Evolutionary conservation across 2,797 vertebrate species (phyloP), one percentile per base, ranked within the genome.

Genomic region (Gobionotothen gibberifrons): DNA sequence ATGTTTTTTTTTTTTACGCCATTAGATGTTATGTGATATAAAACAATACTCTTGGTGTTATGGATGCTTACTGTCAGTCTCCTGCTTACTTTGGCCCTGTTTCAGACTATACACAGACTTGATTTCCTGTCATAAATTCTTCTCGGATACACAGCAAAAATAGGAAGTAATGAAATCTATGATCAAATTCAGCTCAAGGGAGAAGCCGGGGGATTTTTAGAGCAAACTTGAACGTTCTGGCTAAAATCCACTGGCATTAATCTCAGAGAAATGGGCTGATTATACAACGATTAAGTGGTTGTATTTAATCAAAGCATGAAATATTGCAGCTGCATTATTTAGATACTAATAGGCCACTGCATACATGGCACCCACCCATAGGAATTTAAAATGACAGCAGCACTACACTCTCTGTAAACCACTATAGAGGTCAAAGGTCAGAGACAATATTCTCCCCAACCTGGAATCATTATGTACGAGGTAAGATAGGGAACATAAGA

Each of bases 61-160:
- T 57, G 61, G 22, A 69, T 63, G 52, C 61, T 56, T 9, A 29
- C 58, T 51, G 65, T 68, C 65, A 65, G 40, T 61, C 69, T 42
- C 46, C 10, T 46, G 66, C 54, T 71, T 64, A 21, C 43, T 74
- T 76, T 78, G 78, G 62, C 72, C 64, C 21, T 2, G 29, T 39
- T 62, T 61, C 51, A 75, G 42, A 58, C 58, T 26, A 26, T 21
- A 52, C 62, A 49, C 32, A 57, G 53, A 70, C 66, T 73, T 54
- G 78, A 84, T 89, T 87, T 86, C 81, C 87, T 76, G 74, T 65
- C 61, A 62, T 73, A 69, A 83, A 81, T 72, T 76, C 67, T 47
- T 74, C 53, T 53, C 19, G 36, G 62, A 72, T 69, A 59, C 21
- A 54, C 59, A 60, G 29, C 69, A 44, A 77, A 69, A 74, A 49